Conservation (phyloP, 2,113 vertebrate species). For the Parotia lawesii region DNA sequence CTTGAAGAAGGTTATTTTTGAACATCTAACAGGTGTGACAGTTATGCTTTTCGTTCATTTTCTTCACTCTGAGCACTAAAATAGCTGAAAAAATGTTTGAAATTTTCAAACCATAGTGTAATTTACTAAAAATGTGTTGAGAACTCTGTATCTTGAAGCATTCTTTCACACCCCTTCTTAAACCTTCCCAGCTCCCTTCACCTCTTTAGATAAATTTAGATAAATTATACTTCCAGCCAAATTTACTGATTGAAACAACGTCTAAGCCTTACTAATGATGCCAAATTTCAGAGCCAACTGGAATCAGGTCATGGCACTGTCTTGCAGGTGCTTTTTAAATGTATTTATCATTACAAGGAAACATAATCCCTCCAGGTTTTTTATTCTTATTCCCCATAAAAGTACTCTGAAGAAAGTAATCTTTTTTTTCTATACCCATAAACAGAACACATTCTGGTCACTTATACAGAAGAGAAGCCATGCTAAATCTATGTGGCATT, state of each 20-base stretch:
- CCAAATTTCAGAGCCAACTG: background rate
- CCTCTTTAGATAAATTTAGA: background rate
- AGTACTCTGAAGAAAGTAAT: background rate
- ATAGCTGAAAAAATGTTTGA: background rate
- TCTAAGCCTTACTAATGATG: background rate
- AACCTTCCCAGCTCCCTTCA: background rate
- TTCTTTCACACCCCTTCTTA: background rate
- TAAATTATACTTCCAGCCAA: background rate
- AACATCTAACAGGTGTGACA: background rate
- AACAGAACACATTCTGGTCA: background rate
- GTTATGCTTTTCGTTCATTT: background rate
- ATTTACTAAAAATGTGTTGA: slow-evolving; percentile 13
- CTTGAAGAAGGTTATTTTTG: slow-evolving; percentile 9
- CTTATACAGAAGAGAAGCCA: background rate
- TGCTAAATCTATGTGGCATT: background rate
- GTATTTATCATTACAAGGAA: background rate
- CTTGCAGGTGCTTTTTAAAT: slow-evolving; percentile 5
- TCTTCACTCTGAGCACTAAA: slow-evolving; percentile 1
- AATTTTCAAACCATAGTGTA: background rate
- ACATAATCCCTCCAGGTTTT: background rate
- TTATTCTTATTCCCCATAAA: background rate
- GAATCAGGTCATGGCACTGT: background rate
- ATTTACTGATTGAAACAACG: background rate
- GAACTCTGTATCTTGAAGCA: background rate
- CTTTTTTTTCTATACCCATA: background rate